A percentile compares a stretch with the other conserved stretches of the same genome.
Conservation (phyloP, 2,888 invertebrate genomes). For the Dryobota labecula region DNA sequence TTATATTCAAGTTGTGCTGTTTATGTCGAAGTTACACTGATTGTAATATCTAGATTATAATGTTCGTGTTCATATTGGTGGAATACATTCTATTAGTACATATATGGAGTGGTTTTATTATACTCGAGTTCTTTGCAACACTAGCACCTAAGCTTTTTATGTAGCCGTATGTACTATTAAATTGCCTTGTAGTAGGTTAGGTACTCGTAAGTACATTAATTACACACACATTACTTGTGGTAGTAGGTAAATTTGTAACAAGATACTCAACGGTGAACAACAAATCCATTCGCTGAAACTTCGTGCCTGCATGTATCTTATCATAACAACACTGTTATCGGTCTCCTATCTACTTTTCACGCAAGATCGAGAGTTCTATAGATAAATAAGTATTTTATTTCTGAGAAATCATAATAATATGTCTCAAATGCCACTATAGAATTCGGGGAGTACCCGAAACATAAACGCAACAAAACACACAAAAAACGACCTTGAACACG, state of each 20-base stretch:
- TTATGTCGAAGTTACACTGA: too few species aligned
- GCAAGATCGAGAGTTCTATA: neutral
- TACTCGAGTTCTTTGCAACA: too few species aligned
- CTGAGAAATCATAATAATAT: neutral
- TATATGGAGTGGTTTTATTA: too few species aligned
- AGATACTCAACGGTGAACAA: too few species aligned
- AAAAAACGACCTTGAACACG: slow-evolving; percentile 46
- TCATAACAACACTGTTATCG: slow-evolving; percentile 1
- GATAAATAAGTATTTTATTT: slow-evolving; percentile 13
- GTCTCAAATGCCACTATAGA: neutral
- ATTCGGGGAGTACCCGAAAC: slow-evolving; percentile 28
- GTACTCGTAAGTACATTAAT: too few species aligned
- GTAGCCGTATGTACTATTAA: too few species aligned
- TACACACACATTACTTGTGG: too few species aligned
- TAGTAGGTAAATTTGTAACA: neutral
- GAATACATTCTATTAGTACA: too few species aligned
- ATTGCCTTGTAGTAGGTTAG: neutral
- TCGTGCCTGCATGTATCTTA: neutral
- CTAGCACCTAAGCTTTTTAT: too few species aligned
- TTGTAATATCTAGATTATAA: too few species aligned
- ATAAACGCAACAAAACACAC: slow-evolving; percentile 14
- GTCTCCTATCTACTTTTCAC: neutral
- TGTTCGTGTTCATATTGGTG: too few species aligned
- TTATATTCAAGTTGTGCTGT: too few species aligned
- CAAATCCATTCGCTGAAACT: neutral